Conservation (phyloP, 2,797 vertebrate species). For the Sylvia borin region DNA sequence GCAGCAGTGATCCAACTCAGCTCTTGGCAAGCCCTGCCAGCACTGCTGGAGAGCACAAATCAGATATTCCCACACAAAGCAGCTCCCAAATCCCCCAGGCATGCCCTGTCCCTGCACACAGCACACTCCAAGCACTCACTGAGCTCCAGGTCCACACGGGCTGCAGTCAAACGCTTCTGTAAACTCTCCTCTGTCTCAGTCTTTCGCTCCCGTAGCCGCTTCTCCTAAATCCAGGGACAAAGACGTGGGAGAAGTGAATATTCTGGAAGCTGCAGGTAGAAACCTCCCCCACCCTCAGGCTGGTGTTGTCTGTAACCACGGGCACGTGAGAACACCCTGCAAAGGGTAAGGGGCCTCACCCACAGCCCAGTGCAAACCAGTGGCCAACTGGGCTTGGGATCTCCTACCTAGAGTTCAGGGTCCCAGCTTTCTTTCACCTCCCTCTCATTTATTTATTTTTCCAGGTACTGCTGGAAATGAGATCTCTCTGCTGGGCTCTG, state of each 20-base stretch:
- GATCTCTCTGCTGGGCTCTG: not conserved
- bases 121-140: conserved; percentile 78
- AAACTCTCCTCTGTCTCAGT: conserved; percentile 93
- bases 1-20: not conserved
- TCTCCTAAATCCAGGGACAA: conserved; percentile 78
- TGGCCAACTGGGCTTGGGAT: not conserved
- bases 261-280: not conserved
- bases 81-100: not conserved
- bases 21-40: not conserved
- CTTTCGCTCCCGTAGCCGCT: conserved; percentile 86
- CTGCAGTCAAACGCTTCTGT: conserved; percentile 84
- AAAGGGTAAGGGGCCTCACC: not conserved
- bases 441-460: conserved; percentile 18
- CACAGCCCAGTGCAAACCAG: not conserved
- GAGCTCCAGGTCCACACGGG: conserved; percentile 85
- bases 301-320: rapidly evolving
- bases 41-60: not conserved
- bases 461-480: not conserved
- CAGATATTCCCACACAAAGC: rapidly evolving
- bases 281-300: not conserved
- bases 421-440: not conserved
- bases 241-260: rapidly evolving
- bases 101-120: not conserved
- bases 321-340: not conserved
- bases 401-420: not conserved